Percentiles rank a stretch among this genome's conserved stretches.
These are phyloP conservation scores for Oncorhynchus keta DNA, from an alignment of 2,113 vertebrate species.

Conservation along the genomic window DNA sequence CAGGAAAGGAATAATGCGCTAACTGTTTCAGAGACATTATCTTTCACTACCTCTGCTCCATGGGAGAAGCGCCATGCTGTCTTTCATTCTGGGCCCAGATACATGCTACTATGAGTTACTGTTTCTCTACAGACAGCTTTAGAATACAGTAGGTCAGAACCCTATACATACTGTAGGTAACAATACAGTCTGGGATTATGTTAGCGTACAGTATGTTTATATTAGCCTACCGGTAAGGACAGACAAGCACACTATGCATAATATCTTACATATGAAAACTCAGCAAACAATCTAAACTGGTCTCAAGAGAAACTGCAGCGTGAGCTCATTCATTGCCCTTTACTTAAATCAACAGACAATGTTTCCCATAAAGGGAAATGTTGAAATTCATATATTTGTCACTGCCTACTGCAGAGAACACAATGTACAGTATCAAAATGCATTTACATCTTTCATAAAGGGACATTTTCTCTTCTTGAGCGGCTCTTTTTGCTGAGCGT, in stretches of 20 bases:
- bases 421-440: too few relatives aligned
- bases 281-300: too few relatives aligned
- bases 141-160: neutral
- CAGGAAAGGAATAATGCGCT: slow-evolving; percentile 15
- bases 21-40: slow-evolving; percentile 7
- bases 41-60: neutral
- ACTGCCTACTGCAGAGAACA: too few relatives aligned
- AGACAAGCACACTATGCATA: too few relatives aligned
- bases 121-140: slow-evolving; percentile 3
- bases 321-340: neutral
- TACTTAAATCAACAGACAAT: neutral
- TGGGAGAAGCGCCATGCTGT: neutral
- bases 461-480: too few relatives aligned
- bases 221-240: too few relatives aligned
- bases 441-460: too few relatives aligned
- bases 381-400: too few relatives aligned
- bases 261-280: too few relatives aligned
- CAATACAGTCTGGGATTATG: neutral
- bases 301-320: neutral
- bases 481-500: too few relatives aligned
- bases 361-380: too few relatives aligned
- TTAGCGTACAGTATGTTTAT: neutral
- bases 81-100: neutral
- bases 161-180: neutral
- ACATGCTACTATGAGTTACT: neutral